These are phyloP conservation scores for Cichlasoma orientale DNA, from an alignment of 2,797 vertebrate species.

Conservation along the genomic window DNA sequence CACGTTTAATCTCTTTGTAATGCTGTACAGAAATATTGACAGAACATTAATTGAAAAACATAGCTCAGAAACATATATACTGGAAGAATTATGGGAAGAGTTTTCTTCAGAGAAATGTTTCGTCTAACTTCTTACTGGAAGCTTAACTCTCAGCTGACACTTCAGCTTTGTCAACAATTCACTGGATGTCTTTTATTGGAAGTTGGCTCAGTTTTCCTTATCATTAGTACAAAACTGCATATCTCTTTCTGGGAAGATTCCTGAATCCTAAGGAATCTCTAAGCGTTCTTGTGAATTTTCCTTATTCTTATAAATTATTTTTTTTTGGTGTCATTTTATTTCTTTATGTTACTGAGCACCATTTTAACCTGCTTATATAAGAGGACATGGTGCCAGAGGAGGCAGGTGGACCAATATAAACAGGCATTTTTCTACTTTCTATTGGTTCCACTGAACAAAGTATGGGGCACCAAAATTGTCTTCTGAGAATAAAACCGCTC, in stretches of 20 bases:
- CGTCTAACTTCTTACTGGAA: background rate
- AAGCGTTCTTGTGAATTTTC: background rate
- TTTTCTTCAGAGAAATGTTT: background rate
- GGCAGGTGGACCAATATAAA: background rate
- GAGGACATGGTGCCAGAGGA: background rate
- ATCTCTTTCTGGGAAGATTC: background rate
- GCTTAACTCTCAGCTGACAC: background rate
- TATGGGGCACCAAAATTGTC: background rate
- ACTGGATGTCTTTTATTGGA: background rate
- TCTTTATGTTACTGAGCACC: background rate
- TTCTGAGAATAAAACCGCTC: background rate
- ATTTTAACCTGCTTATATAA: background rate
- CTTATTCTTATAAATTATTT: background rate
- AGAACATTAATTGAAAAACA: background rate
- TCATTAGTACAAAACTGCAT: background rate
- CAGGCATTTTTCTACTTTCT: background rate
- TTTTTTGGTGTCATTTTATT: background rate
- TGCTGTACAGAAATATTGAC: slow-evolving; percentile 2
- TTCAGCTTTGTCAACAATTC: background rate
- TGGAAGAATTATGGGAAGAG: background rate
- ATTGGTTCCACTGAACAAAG: background rate
- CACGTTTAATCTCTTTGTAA: background rate
- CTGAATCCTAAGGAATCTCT: background rate
- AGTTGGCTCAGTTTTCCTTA: background rate
- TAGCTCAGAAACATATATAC: background rate